Evolutionary conservation across 23 tunicate genomes (phyloP).

Genomic region (Pegea sp.): DNA sequence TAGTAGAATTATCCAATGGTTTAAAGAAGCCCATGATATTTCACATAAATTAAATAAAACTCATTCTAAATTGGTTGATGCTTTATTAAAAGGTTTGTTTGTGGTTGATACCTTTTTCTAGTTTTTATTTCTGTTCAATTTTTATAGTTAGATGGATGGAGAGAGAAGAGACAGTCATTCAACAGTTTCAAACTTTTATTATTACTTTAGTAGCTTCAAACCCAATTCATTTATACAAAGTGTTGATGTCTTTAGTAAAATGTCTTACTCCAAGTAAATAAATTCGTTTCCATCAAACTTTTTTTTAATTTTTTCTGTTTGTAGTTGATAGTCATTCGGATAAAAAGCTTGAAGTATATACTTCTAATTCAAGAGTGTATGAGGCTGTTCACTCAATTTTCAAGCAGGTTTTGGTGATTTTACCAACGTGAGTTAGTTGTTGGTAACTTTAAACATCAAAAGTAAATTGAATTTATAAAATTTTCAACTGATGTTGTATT

Average conservation of each 20-base stretch:
- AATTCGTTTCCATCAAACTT: too few species aligned
- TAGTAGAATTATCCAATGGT: slow-evolving; percentile 18
- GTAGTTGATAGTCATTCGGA: too few species aligned
- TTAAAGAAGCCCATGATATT: slow-evolving; percentile 13
- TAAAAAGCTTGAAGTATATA: too few species aligned
- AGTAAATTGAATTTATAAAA: too few species aligned
- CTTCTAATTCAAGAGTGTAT: too few species aligned
- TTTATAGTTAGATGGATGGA: slow-evolving; percentile 41
- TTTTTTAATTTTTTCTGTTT: too few species aligned
- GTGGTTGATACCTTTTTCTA: neutral
- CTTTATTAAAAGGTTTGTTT: slow-evolving; percentile 21
- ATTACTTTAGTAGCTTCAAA: slow-evolving; percentile 30
- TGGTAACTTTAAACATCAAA: too few species aligned
- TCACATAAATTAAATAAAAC: slow-evolving; percentile 22
- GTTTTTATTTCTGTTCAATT: neutral
- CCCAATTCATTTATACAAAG: slow-evolving; percentile 32
- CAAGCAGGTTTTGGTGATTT: too few species aligned
- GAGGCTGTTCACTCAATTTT: too few species aligned
- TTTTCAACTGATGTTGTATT: too few species aligned
- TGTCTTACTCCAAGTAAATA: slow-evolving; percentile 12
- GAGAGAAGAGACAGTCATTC: slow-evolving; percentile 34
- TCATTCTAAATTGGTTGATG: slow-evolving; percentile 18
- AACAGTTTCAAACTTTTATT: slow-evolving; percentile 15
- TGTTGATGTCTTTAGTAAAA: slow-evolving; percentile 11
- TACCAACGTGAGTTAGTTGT: too few species aligned